A percentile compares a stretch with the other conserved stretches of the same genome.
phyloP scores from a whole-genome alignment of 1,140 invertebrate species.

The Procambarus virginalis region DNA sequence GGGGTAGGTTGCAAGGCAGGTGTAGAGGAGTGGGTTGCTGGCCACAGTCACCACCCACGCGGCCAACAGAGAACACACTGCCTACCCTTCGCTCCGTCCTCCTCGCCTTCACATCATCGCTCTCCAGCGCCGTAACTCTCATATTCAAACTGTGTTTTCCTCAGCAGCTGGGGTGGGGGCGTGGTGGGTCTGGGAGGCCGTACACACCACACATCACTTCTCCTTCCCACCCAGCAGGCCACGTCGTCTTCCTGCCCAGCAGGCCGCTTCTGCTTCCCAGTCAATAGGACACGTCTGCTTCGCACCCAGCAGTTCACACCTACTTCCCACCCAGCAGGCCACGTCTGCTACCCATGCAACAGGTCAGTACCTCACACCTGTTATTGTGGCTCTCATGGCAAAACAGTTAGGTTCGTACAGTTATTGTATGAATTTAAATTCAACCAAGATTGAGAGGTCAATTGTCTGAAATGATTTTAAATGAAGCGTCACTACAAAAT shows the following conservation, averaged over 20 bases:
- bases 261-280: no score
- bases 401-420: not conserved
- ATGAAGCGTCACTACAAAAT: no score
- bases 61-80: not conserved
- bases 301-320: no score
- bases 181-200: no score
- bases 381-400: not conserved
- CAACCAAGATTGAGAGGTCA: not conserved
- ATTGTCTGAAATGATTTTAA: no score
- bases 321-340: no score
- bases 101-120: not conserved
- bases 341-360: not conserved
- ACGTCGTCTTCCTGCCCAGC: no score
- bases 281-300: no score
- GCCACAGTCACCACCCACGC: slow-evolving; percentile 7
- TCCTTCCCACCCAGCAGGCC: no score
- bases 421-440: no score
- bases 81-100: not conserved
- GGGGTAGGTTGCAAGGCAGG: slow-evolving; percentile 4
- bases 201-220: no score
- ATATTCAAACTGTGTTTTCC: not conserved
- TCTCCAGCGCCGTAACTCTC: not conserved
- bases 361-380: not conserved
- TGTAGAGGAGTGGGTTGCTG: not conserved
- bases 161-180: no score